phyloP scores from a whole-genome alignment of 2,797 vertebrate species.

The Rhynchotus rufescens region DNA sequence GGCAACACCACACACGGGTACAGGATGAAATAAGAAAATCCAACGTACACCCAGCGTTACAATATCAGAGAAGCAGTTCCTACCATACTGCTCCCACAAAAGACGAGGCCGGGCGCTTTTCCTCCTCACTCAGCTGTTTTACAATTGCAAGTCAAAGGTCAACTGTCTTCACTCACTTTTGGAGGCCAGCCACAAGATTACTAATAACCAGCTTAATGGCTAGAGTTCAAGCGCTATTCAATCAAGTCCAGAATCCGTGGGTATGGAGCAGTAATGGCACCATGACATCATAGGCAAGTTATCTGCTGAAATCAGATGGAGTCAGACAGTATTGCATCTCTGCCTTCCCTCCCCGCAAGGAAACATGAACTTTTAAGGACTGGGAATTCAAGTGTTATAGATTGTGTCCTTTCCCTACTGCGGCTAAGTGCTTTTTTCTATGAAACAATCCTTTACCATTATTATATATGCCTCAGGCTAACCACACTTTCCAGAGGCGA shows the following conservation, averaged over 20 bases:
- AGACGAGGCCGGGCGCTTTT: constrained; percentile 25
- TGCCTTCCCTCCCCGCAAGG: background rate
- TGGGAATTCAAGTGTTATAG: background rate
- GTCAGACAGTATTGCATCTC: background rate
- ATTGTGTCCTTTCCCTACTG: background rate
- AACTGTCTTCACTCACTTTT: constrained; percentile 66
- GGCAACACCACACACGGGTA: background rate
- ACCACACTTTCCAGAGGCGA: accelerated
- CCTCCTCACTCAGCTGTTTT: constrained; percentile 68
- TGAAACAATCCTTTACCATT: background rate
- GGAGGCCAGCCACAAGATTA: constrained; percentile 78
- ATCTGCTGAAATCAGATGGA: constrained; percentile 64
- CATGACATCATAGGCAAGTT: constrained; percentile 71
- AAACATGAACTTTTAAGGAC: background rate
- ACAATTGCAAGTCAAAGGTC: constrained; percentile 71
- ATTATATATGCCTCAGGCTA: background rate
- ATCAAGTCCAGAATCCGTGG: background rate
- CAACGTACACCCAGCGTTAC: background rate
- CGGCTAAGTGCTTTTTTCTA: background rate
- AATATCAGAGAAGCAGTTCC: background rate
- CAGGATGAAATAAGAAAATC: background rate
- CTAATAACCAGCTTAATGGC: constrained; percentile 75
- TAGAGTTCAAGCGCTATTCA: constrained; percentile 67
- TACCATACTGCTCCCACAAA: background rate
- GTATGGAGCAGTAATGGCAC: constrained; percentile 59